Conservation (phyloP, 2,888 invertebrate species). For the Tyria jacobaeae region DNA sequence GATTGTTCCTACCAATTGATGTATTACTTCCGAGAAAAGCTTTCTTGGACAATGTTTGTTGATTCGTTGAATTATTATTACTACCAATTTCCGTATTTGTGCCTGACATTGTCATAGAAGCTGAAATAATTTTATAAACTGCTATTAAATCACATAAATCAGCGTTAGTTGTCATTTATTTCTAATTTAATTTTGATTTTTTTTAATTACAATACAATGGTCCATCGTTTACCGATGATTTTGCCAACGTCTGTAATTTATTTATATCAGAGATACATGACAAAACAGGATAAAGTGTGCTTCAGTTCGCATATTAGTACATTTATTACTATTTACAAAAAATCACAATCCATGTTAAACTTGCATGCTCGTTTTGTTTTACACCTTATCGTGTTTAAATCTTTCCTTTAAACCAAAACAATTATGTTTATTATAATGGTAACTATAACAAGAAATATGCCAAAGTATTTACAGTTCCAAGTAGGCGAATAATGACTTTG, state of each 20-base stretch:
- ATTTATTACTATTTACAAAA: constrained; percentile 61
- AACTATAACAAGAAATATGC: constrained; percentile 61
- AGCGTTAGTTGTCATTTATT: not conserved
- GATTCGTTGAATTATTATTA: constrained; percentile 77
- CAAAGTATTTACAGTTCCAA: constrained; percentile 66
- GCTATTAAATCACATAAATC: not conserved
- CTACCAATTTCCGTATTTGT: constrained; percentile 86
- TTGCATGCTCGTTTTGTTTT: constrained; percentile 69
- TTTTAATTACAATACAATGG: no score
- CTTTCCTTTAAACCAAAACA: constrained; percentile 50
- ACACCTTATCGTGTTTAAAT: constrained; percentile 79
- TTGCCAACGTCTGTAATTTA: no score
- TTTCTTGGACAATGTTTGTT: constrained; percentile 82
- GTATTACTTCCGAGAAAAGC: constrained; percentile 84
- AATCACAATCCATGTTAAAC: constrained; percentile 60
- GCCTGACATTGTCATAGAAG: constrained; percentile 90
- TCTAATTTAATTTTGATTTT: no score
- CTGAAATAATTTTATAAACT: constrained; percentile 75
- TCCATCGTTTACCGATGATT: no score
- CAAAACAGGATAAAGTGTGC: constrained; percentile 77
- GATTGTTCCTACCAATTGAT: constrained; percentile 78
- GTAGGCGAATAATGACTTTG: constrained; percentile 72
- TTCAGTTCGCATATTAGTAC: constrained; percentile 60
- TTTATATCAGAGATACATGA: constrained; percentile 16
- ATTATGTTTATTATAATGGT: constrained; percentile 30